Conservation (phyloP, 2,113 vertebrate species). For the Lichenostomus cassidix region DNA sequence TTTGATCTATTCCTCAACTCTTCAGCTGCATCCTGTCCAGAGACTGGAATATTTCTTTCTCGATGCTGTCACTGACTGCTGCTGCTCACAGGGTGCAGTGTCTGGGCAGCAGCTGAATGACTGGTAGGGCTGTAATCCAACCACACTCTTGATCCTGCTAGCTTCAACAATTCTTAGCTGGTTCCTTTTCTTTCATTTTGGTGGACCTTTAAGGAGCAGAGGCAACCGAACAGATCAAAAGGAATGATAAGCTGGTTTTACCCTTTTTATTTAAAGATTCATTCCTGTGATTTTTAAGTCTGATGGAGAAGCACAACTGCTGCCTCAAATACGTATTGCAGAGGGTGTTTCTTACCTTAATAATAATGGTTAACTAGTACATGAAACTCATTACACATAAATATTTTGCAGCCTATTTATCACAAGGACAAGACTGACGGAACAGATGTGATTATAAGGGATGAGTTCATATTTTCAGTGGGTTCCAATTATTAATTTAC, state of each 20-base stretch:
- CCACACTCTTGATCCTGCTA: background rate
- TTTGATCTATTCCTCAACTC: background rate
- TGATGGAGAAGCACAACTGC: background rate
- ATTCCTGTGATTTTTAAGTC: background rate
- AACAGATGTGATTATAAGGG: background rate
- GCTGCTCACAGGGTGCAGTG: accelerated
- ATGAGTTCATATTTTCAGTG: background rate
- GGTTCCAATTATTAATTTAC: background rate
- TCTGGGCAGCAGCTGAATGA: background rate
- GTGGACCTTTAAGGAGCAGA: background rate
- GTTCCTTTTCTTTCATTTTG: background rate
- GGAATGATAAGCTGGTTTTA: background rate
- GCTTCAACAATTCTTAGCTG: background rate
- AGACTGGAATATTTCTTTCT: background rate
- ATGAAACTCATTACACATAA: background rate
- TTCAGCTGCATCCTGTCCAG: background rate
- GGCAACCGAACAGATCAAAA: background rate
- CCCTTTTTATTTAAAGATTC: background rate
- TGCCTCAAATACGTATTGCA: background rate
- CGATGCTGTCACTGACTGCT: accelerated
- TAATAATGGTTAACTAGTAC: background rate
- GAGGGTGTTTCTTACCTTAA: background rate
- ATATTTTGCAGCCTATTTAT: background rate
- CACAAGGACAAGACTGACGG: background rate
- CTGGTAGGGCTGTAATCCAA: background rate